phyloP scores from a whole-genome alignment of 2,113 vertebrate genomes.

The Syrrhaptes paradoxus region DNA sequence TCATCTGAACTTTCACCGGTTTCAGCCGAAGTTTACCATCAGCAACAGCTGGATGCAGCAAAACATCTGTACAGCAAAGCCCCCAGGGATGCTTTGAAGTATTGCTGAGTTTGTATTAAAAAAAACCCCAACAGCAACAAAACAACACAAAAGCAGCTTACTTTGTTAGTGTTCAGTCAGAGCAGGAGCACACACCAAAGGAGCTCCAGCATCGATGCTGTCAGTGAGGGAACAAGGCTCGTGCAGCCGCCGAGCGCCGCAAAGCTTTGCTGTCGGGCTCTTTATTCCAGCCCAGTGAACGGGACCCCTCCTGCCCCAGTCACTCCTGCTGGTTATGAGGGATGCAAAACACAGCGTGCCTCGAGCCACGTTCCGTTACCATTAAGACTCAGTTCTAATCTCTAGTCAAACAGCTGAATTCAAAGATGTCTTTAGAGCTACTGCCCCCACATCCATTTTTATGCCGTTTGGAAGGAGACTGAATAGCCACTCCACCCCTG shows the following conservation, averaged over 20 bases:
- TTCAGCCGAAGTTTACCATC: not conserved
- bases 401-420: not conserved
- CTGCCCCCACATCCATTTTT: not conserved
- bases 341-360: not conserved
- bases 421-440: not conserved
- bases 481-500: not conserved
- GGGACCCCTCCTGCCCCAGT: not conserved
- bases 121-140: not conserved
- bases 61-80: not conserved
- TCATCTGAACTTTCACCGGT: not conserved
- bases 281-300: rapidly evolving
- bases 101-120: not conserved
- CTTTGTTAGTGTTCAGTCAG: not conserved
- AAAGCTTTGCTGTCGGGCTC: not conserved
- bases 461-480: not conserved
- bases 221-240: not conserved
- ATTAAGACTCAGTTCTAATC: not conserved
- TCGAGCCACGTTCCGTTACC: not conserved
- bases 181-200: not conserved
- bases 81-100: not conserved
- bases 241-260: rapidly evolving
- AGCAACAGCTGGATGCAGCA: not conserved
- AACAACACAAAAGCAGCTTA: not conserved
- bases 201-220: not conserved
- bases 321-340: not conserved